Evolutionary conservation across 2,113 vertebrate genomes (phyloP), one percentile per base, ranked within the genome.

Genomic region (Ammospiza caudacuta): DNA sequence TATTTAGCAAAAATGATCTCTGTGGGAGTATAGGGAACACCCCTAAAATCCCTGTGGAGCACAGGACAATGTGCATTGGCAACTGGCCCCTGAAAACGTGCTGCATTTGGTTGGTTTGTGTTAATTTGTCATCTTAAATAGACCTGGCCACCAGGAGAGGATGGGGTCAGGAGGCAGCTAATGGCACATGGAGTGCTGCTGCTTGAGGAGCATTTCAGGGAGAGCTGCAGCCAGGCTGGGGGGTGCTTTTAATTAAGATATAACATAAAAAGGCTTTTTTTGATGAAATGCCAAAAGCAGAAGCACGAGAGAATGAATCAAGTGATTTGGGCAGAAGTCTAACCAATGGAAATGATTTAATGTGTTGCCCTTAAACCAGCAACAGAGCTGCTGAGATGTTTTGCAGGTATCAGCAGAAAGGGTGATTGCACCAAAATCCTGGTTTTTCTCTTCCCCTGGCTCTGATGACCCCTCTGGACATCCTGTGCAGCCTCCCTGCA

Each of bases 231-330:
- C 88, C 81, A 90, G 75, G 54, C 58, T 83, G 43, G 31, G 41
- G 57, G 25, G 59, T 80, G 76, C 15, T 91, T 95, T 93, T 92
- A 89, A 89, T 91, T 69, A 90, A 95, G 39, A 22, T 39, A 23
- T 31, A 76, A 79, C 66, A 59, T 70, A 76, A 73, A 81, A 91
- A 91, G 54, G 16, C 16, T 81, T 27, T 58, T 59, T 70, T 87
- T 89, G 89, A 73, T 90, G 76, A 87, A 95, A 89, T 78, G 78
- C 80, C 83, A 83, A 5, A 90, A 76, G 43, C 27, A 93, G 86
- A 23, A 94, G 75, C 43, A 49, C 18, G 41, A 39, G 37, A 28
- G 33, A 83, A 70, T 4, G 61, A 78, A 92, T 37, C 31, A 47
- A 55, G 44, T 2, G 4, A 35, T 68, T 89, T 47, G 24, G 57